Conservation (phyloP, 2,888 invertebrate species). For the Andrena praecox region DNA sequence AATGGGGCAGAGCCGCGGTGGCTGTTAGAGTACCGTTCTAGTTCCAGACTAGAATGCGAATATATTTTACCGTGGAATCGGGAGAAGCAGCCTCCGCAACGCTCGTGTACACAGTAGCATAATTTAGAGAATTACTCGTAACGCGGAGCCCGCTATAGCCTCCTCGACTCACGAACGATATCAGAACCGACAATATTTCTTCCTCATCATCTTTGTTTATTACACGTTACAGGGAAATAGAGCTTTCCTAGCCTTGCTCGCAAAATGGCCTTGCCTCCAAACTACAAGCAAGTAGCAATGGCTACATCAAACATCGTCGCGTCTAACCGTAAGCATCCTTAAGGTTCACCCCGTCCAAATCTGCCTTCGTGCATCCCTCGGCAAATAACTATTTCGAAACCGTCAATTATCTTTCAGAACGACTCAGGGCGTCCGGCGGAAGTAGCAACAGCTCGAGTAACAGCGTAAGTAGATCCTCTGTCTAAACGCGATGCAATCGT, state of each 20-base stretch:
- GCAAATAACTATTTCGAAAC: conserved; percentile 34
- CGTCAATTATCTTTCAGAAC: conserved; percentile 83
- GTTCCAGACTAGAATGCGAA: background rate
- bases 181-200: conserved; percentile 1
- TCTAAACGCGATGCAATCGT: background rate
- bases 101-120: conserved; percentile 14
- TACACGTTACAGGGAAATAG: background rate
- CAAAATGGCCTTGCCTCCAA: conserved; percentile 92
- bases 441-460: conserved; percentile 85
- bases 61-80: conserved; percentile 4
- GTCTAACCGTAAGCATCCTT: conserved; percentile 89
- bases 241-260: background rate
- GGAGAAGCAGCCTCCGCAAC: conserved; percentile 1
- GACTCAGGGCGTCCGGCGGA: conserved; percentile 87
- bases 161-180: background rate
- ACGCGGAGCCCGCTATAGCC: background rate
- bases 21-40: background rate
- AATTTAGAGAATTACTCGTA: background rate
- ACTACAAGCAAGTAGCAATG: conserved; percentile 94
- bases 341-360: conserved; percentile 16
- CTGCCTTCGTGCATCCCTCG: conserved; percentile 14
- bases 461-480: conserved; percentile 83
- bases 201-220: background rate
- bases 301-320: conserved; percentile 90
- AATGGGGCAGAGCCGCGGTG: background rate